Evolutionary conservation across 2,797 vertebrate species (phyloP).

Genomic region (Phrynocephalus vlangalii): DNA sequence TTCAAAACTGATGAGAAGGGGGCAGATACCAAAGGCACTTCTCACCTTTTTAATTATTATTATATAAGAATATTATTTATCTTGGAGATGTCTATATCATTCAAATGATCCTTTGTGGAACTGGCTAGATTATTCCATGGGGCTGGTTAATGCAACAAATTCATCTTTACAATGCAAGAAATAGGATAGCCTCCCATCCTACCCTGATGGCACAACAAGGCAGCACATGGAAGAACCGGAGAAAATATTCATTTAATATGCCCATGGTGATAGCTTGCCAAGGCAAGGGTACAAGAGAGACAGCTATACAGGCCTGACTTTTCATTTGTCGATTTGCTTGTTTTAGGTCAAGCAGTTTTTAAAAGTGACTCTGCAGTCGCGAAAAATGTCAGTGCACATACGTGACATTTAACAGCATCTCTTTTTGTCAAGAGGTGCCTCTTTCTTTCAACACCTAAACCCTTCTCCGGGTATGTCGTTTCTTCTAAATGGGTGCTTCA

Average conservation of each 20-base stretch:
- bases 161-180: neutral
- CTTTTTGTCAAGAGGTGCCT: conserved; percentile 19
- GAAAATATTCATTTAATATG: neutral
- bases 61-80: too few relatives aligned
- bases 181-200: neutral
- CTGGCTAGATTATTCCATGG: neutral
- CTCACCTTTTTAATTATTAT: too few relatives aligned
- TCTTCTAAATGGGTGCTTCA: conserved; percentile 32
- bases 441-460: conserved; percentile 24
- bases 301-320: conserved; percentile 14
- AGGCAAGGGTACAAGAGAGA: conserved; percentile 1
- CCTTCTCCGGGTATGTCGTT: conserved; percentile 21
- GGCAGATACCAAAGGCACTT: too few relatives aligned
- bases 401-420: conserved; percentile 12
- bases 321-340: conserved; percentile 22
- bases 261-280: neutral
- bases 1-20: too few relatives aligned
- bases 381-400: conserved; percentile 31
- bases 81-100: too few relatives aligned
- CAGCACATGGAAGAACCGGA: conserved; percentile 10
- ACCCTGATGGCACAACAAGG: conserved; percentile 26
- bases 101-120: neutral
- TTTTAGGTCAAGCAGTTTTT: conserved; percentile 46
- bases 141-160: neutral
- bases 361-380: conserved; percentile 19